Conservation (phyloP, 1,140 invertebrate species). For the Colletes latitarsis region DNA sequence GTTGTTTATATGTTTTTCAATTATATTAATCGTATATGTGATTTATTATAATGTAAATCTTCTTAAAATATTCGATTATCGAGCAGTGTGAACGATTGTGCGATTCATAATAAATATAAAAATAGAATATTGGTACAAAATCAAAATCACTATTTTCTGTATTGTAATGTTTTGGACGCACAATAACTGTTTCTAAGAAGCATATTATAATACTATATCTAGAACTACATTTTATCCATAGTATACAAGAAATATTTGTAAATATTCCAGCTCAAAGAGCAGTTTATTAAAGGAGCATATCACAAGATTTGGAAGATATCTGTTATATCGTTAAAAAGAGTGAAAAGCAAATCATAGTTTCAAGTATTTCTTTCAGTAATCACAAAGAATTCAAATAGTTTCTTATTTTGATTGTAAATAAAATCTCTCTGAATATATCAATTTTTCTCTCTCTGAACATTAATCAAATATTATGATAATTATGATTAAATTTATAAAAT, state of each 20-base stretch:
- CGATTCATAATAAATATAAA: slow-evolving; percentile 2
- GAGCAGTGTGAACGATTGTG: neutral
- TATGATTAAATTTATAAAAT: neutral
- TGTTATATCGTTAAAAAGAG: neutral
- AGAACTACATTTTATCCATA: slow-evolving; percentile 12
- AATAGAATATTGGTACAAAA: neutral
- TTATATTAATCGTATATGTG: slow-evolving; percentile 13
- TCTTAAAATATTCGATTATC: neutral
- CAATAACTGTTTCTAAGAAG: slow-evolving; percentile 17
- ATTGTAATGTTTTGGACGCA: slow-evolving; percentile 26
- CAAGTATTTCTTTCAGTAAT: neutral
- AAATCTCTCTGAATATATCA: neutral
- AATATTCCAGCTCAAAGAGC: slow-evolving; percentile 26
- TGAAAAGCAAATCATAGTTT: neutral
- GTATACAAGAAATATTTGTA: slow-evolving; percentile 15
- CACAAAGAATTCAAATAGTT: neutral
- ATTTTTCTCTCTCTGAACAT: neutral
- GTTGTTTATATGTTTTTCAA: slow-evolving; percentile 2
- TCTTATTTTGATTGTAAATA: neutral
- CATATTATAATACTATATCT: slow-evolving; percentile 27
- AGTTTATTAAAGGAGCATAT: slow-evolving; percentile 2
- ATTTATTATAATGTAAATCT: neutral
- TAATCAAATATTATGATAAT: neutral
- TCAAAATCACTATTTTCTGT: slow-evolving; percentile 21
- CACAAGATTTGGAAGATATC: slow-evolving; percentile 4